Evolutionary conservation across 2,888 invertebrate genomes (phyloP), one percentile per base, ranked within the genome.

Genomic region (Caenorhabditis sp.): DNA sequence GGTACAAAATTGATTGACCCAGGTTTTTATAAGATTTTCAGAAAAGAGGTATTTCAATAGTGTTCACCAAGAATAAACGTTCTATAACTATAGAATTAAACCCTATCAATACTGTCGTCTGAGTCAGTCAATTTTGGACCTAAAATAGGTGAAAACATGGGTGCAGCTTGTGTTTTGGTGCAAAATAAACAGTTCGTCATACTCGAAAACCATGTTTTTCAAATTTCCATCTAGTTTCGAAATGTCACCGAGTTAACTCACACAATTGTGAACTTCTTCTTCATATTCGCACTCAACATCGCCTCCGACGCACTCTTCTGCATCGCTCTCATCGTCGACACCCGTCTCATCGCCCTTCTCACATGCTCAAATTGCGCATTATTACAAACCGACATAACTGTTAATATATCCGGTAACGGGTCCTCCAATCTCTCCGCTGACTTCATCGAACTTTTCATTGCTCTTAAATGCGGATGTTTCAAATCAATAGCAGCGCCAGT

Each of bases 301-400:
- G 77, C 78, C 63, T 84, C 81, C 20, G 79, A 78, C 25, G 75
- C 73, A 36, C 75, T 67, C 59, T 82, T 83, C 68, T 87, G 82
- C 67, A 86, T 74, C 0, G 82, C 85, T 26, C 84, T 58, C 70
- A 82, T 79, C 7, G 84, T 83, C 12, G 82, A 82, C n/a, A 82
- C 79, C 27, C 80, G 53, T 63, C 80, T 54, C 76, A 77, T 77
- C 0, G 70, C 66, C 12, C 76, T 60, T 25, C 76, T 58, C n/a
- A 76, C 70, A 58, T 77, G 67, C 36, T 85, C 86, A 58, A 87
- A 83, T 52, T 83, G 83, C 4, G 84, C 86, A 56, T 77, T 62
- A 57, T 87, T 87, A 67, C 87, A 87, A 43, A 86, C 83, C 14
- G 83, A 78, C 86, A 86, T 86, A 2, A 87, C 86, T 12, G 83